phyloP scores from a whole-genome alignment of 2,797 vertebrate species.

The Octomys mimax region DNA sequence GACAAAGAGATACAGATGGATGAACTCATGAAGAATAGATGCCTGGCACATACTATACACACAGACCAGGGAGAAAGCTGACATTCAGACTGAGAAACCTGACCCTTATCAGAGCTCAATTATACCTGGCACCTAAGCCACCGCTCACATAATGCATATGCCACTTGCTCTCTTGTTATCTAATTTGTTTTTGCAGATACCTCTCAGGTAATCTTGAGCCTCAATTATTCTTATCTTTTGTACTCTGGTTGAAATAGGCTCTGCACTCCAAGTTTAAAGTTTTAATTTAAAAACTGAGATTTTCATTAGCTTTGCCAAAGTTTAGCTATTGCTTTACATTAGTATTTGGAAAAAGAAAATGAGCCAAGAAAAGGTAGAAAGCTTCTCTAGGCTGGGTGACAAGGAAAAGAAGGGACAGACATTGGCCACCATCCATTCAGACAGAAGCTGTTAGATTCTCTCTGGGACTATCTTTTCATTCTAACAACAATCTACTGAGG shows the following conservation, averaged over 20 bases:
- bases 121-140: neutral
- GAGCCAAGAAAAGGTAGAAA: neutral
- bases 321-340: neutral
- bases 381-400: neutral
- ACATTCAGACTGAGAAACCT: neutral
- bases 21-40: neutral
- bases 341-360: neutral
- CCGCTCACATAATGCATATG: neutral
- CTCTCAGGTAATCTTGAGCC: neutral
- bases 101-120: neutral
- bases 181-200: neutral
- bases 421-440: neutral
- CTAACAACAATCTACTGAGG: neutral
- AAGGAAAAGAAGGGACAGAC: neutral
- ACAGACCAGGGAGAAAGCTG: neutral
- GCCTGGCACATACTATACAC: neutral
- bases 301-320: constrained; percentile 29
- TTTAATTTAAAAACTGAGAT: neutral
- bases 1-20: neutral
- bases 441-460: neutral
- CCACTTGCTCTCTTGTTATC: neutral
- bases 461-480: neutral
- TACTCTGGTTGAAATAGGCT: neutral
- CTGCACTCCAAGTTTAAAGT: neutral
- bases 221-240: neutral